These are phyloP conservation scores for Aromia moschata DNA, from an alignment of 2,888 invertebrate genomes.

Conservation along the genomic window DNA sequence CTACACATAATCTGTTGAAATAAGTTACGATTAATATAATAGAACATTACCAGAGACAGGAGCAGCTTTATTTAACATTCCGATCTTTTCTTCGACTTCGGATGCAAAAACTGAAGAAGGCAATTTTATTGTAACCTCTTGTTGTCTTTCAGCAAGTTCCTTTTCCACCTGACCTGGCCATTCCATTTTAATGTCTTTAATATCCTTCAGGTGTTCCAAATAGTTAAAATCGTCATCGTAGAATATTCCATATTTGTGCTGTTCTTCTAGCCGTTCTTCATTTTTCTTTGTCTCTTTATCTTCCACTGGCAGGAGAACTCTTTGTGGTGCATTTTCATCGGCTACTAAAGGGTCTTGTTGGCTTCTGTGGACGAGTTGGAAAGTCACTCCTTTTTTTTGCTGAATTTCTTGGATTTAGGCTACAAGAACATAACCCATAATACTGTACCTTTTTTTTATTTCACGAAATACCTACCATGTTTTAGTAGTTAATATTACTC, in stretches of 20 bases:
- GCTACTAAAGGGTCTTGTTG: slow-evolving; percentile 91
- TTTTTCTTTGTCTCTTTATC: slow-evolving; percentile 54
- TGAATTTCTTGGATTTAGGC: slow-evolving; percentile 71
- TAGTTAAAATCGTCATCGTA: slow-evolving; percentile 97
- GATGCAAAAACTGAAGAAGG: slow-evolving; percentile 54
- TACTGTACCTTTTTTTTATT: neutral
- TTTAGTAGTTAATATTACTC: no score
- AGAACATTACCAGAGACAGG: slow-evolving; percentile 68
- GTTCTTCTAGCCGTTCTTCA: slow-evolving; percentile 69
- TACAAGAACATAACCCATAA: slow-evolving; percentile 10
- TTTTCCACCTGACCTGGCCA: slow-evolving; percentile 59
- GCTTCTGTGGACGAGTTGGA: slow-evolving; percentile 91
- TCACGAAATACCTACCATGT: no score
- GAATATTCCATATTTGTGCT: slow-evolving; percentile 87
- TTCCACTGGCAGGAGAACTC: slow-evolving; percentile 77
- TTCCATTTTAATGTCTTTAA: slow-evolving; percentile 66
- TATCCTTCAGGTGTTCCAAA: slow-evolving; percentile 85
- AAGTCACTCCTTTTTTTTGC: slow-evolving; percentile 92
- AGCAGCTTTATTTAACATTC: slow-evolving; percentile 83
- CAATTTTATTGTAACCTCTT: slow-evolving; percentile 37
- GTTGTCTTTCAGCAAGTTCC: slow-evolving; percentile 39
- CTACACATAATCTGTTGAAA: neutral
- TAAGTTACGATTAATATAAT: neutral
- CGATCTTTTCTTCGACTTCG: slow-evolving; percentile 81
- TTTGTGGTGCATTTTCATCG: slow-evolving; percentile 89